These are phyloP conservation scores for Opisthocomus hoazin DNA, from an alignment of 2,113 vertebrate species.

Conservation along the genomic window DNA sequence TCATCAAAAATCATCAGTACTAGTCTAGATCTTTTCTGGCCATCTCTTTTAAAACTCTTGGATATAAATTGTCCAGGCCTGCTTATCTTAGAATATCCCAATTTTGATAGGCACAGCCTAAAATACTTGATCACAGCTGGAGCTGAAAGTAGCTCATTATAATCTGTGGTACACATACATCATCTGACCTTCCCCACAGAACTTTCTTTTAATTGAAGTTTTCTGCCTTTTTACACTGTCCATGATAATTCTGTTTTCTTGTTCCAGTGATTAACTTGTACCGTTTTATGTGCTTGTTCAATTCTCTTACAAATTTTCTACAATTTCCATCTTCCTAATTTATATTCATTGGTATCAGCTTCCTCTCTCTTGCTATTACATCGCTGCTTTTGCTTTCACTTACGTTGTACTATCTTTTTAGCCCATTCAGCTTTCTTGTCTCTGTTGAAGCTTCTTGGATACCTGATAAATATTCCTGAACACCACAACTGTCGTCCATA, in stretches of 20 bases:
- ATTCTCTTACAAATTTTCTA: not conserved
- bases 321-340: not conserved
- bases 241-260: not conserved
- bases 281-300: not conserved
- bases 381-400: not conserved
- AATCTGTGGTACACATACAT: not conserved
- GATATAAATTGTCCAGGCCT: not conserved
- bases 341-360: not conserved
- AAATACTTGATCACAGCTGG: slow-evolving; percentile 32
- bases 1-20: not conserved
- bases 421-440: not conserved
- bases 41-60: not conserved
- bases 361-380: not conserved
- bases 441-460: not conserved
- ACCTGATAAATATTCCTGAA: not conserved
- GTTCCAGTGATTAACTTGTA: not conserved
- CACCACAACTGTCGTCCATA: not conserved
- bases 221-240: not conserved
- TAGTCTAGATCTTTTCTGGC: not conserved
- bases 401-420: not conserved
- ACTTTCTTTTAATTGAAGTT: not conserved
- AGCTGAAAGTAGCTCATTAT: slow-evolving; percentile 1
- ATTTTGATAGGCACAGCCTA: not conserved
- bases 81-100: not conserved
- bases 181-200: not conserved